Conservation (phyloP, 2,888 invertebrate genomes). For the Trachelus troglodyta region DNA sequence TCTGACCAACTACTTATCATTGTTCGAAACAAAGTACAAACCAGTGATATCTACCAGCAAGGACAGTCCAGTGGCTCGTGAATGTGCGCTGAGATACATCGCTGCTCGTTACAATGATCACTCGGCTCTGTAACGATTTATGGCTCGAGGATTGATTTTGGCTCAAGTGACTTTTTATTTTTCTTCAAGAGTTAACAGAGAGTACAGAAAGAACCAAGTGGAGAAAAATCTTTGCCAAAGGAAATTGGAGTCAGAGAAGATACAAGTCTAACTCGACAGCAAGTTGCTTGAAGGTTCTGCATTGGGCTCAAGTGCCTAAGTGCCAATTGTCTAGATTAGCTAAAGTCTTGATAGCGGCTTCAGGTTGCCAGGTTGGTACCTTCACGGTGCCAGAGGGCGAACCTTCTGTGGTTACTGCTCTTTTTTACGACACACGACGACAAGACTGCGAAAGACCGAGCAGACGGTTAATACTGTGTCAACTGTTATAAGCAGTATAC, state of each 20-base stretch:
- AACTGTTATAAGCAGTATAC: neutral
- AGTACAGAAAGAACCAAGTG: neutral
- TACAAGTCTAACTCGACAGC: no score
- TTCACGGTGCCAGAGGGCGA: neutral
- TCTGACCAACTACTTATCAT: neutral
- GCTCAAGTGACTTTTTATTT: neutral
- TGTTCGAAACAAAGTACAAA: neutral
- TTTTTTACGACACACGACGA: slow-evolving; percentile 4
- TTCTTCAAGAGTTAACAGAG: neutral
- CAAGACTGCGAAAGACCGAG: slow-evolving; percentile 4
- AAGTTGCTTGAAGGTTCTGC: neutral
- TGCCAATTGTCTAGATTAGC: neutral
- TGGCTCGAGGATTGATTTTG: neutral
- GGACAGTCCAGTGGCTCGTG: neutral
- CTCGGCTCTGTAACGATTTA: neutral
- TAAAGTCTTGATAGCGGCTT: neutral
- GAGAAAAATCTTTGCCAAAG: neutral
- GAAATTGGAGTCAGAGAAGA: no score
- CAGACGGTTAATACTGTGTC: neutral
- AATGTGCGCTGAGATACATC: neutral
- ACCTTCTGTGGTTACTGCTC: slow-evolving; percentile 2
- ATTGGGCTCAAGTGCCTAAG: neutral
- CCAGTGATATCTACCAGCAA: neutral
- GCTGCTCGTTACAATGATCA: neutral
- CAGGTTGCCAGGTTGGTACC: neutral